Percentiles rank a stretch among this genome's conserved stretches.
Evolutionary conservation across 1,140 invertebrate genomes (phyloP).

Genomic region (Lasaia peninsularis): DNA sequence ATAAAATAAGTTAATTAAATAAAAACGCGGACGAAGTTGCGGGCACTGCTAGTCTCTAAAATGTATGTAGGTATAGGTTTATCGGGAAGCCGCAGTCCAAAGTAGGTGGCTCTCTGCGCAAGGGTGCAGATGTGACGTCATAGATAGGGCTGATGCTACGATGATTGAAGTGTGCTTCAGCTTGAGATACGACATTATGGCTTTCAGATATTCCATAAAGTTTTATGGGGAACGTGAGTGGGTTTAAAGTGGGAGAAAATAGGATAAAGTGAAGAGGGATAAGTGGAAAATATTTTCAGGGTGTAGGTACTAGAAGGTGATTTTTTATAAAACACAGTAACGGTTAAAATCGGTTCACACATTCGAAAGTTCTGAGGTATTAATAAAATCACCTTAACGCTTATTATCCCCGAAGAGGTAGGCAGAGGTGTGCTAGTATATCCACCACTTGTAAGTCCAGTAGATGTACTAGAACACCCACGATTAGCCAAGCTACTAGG

Average conservation of each 20-base stretch:
- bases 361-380: too few species aligned
- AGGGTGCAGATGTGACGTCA: conserved; percentile 9
- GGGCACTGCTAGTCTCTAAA: too few species aligned
- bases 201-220: conserved; percentile 5
- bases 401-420: too few species aligned
- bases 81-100: neutral
- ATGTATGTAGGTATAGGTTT: neutral
- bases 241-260: neutral
- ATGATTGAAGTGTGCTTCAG: neutral
- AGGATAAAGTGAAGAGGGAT: neutral
- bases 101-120: neutral
- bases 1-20: too few species aligned
- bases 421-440: too few species aligned
- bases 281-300: neutral
- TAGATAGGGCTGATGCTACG: neutral
- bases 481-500: too few species aligned
- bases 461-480: too few species aligned
- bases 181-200: neutral
- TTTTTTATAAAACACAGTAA: neutral
- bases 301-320: neutral
- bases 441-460: too few species aligned
- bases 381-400: too few species aligned
- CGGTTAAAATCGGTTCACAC: too few species aligned
- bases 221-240: conserved; percentile 5
- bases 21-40: too few species aligned